These are phyloP conservation scores for Phodopus roborovskii DNA, from an alignment of 2,113 vertebrate genomes.

Conservation along the genomic window DNA sequence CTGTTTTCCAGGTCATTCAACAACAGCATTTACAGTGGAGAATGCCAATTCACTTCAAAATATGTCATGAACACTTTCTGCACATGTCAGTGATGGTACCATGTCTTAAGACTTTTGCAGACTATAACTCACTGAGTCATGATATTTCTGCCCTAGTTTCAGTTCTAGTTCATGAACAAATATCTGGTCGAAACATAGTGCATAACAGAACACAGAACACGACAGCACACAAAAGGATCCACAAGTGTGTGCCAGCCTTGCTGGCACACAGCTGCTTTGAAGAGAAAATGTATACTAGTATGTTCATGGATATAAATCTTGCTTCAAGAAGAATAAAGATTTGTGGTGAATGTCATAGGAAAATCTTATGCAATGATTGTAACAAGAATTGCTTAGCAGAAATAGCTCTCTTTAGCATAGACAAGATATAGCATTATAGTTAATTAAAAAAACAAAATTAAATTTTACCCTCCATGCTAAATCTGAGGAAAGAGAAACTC, in stretches of 20 bases:
- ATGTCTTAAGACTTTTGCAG: not conserved
- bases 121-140: not conserved
- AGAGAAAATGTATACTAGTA: not conserved
- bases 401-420: not conserved
- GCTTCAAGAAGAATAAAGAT: slow-evolving; percentile 42
- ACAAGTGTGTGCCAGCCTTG: not conserved
- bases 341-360: not conserved
- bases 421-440: slow-evolving; percentile 39
- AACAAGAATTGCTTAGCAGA: slow-evolving; percentile 37
- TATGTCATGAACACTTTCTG: not conserved
- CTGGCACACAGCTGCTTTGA: not conserved
- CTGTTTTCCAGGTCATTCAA: not conserved
- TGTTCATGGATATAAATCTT: slow-evolving; percentile 27
- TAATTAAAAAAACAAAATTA: slow-evolving; percentile 63
- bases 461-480: slow-evolving; percentile 50
- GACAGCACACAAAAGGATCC: not conserved
- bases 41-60: not conserved
- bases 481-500: slow-evolving; percentile 25
- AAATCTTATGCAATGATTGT: slow-evolving; percentile 17
- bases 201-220: not conserved
- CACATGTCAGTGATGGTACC: not conserved
- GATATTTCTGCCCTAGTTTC: not conserved
- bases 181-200: not conserved
- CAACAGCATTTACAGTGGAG: not conserved
- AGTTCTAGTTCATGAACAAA: not conserved